A percentile compares a stretch with the other conserved stretches of the same genome.
Evolutionary conservation across 2,888 invertebrate species (phyloP).

Genomic region (Tineola bisselliella): DNA sequence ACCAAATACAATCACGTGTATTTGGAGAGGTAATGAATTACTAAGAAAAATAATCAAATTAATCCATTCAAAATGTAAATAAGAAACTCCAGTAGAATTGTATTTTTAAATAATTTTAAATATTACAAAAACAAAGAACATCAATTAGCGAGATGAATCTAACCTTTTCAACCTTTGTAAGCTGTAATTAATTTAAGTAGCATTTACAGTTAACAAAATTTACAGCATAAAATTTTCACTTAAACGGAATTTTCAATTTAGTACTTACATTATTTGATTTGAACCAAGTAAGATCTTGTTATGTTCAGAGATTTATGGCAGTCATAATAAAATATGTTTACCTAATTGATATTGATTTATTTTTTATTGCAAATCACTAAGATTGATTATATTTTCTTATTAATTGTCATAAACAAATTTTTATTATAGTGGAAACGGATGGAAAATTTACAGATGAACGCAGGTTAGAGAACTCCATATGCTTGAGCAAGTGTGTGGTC

Average conservation of each 20-base stretch:
- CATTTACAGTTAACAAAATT: not conserved
- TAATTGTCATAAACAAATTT: too few relatives aligned
- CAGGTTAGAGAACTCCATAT: not conserved
- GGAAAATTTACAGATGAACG: not conserved
- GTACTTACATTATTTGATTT: too few relatives aligned
- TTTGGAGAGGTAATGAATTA: not conserved
- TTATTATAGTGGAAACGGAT: not conserved
- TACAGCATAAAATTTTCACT: not conserved
- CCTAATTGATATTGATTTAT: too few relatives aligned
- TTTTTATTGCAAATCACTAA: too few relatives aligned
- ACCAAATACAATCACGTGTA: too few relatives aligned
- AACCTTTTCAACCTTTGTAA: slow-evolving; percentile 6
- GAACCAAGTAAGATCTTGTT: too few relatives aligned
- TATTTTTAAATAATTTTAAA: not conserved
- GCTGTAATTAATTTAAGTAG: slow-evolving; percentile 6
- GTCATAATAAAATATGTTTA: too few relatives aligned
- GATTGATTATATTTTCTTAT: too few relatives aligned
- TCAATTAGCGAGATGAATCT: slow-evolving; percentile 2
- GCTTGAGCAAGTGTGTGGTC: not conserved
- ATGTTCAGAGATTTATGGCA: too few relatives aligned
- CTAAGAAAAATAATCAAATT: not conserved
- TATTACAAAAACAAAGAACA: slow-evolving; percentile 6
- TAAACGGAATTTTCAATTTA: not conserved
- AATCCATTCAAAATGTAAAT: not conserved
- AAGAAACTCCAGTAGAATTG: not conserved